A percentile compares a stretch with the other conserved stretches of the same genome.
phyloP scores from a whole-genome alignment of 2,888 invertebrate species.

The Ypsolopha sequella region DNA sequence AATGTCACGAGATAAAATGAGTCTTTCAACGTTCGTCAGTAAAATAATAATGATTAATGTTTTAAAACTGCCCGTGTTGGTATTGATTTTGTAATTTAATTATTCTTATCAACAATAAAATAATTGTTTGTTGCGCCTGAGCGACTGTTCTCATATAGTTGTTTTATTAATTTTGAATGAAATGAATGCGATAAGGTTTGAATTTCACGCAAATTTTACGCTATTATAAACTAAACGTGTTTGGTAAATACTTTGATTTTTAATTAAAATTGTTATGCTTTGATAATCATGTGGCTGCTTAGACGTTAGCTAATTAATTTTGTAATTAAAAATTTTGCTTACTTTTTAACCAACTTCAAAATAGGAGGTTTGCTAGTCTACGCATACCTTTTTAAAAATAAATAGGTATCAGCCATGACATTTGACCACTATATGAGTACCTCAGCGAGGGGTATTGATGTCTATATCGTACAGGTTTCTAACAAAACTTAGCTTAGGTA shows the following conservation, averaged over 20 bases:
- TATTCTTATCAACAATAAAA: conserved; percentile 43
- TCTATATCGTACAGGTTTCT: too few species aligned
- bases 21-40: conserved; percentile 28
- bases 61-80: not conserved
- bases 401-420: too few species aligned
- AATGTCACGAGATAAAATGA: conserved; percentile 47
- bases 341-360: not conserved
- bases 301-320: too few species aligned
- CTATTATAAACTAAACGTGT: conserved; percentile 61
- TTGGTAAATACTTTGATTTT: conserved; percentile 65
- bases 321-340: too few species aligned
- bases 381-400: too few species aligned
- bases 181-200: conserved; percentile 46
- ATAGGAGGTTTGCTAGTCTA: too few species aligned
- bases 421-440: too few species aligned
- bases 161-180: conserved; percentile 50
- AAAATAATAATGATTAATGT: not conserved
- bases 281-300: too few species aligned
- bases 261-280: conserved; percentile 36
- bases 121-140: conserved; percentile 21
- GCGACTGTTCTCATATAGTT: conserved; percentile 24
- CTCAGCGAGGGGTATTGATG: too few species aligned
- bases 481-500: too few species aligned
- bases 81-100: conserved; percentile 24
- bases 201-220: conserved; percentile 64